phyloP scores from a whole-genome alignment of 2,888 invertebrate species.

The Caenorhabditis sp. region DNA sequence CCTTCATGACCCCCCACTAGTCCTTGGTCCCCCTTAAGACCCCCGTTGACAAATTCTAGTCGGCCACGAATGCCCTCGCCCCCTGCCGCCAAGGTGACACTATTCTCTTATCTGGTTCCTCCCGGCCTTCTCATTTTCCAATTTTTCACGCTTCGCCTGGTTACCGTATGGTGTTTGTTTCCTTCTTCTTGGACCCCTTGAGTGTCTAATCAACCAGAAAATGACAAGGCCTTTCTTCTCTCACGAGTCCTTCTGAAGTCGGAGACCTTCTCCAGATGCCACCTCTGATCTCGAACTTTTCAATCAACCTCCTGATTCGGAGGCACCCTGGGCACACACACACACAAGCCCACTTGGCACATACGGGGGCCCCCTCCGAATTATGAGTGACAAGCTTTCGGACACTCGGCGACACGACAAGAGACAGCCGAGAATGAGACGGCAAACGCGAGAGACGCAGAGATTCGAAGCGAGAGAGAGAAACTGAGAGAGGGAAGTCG shows the following conservation, averaged over 20 bases:
- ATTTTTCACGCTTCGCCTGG: constrained; percentile 10
- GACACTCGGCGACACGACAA: constrained; percentile 30
- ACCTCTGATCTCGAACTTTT: constrained; percentile 18
- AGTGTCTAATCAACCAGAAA: constrained; percentile 44
- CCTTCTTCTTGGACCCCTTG: too few relatives aligned
- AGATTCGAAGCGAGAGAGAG: constrained; percentile 29
- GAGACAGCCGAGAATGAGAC: constrained; percentile 26
- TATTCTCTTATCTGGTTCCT: constrained; percentile 1
- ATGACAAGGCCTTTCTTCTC: constrained; percentile 36
- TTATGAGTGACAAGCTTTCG: constrained; percentile 62
- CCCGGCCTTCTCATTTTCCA: background rate
- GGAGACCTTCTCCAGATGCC: too few relatives aligned
- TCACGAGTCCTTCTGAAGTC: background rate
- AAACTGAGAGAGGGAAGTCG: background rate
- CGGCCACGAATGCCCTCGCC: constrained; percentile 41
- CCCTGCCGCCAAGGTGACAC: constrained; percentile 47
- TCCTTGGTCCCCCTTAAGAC: background rate
- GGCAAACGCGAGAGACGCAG: constrained; percentile 37
- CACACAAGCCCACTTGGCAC: too few relatives aligned
- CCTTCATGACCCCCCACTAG: background rate
- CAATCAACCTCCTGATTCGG: constrained; percentile 21
- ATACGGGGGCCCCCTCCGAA: constrained; percentile 53
- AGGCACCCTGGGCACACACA: background rate
- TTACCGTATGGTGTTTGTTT: constrained; percentile 8
- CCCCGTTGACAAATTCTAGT: constrained; percentile 53